These are phyloP conservation scores for Heliopora coerulea DNA, from an alignment of 92 coral and sea anemone genomes.

Conservation along the genomic window DNA sequence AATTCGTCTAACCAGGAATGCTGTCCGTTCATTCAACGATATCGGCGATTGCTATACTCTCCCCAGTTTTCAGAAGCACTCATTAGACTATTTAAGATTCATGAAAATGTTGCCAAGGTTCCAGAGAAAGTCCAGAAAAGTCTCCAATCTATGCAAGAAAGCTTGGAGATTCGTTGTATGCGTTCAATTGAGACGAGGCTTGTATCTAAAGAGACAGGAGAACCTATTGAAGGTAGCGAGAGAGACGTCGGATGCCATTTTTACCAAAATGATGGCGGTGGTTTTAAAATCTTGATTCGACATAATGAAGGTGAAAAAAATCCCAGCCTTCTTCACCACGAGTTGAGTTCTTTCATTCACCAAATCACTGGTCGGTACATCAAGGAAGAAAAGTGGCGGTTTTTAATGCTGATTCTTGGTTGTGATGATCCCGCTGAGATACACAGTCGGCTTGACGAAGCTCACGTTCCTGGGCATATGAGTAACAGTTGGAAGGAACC, in stretches of 20 bases:
- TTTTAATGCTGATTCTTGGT: conserved; percentile 18
- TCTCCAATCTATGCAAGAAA: neutral
- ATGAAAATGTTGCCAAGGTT: neutral
- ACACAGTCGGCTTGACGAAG: conserved; percentile 8
- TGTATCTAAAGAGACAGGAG: conserved; percentile 18
- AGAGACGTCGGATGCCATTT: conserved; percentile 50
- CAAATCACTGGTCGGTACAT: conserved; percentile 14
- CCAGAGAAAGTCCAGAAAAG: conserved; percentile 1
- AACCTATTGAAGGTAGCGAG: conserved; percentile 53
- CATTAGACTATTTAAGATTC: conserved; percentile 17
- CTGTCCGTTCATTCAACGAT: conserved; percentile 25
- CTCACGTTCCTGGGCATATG: conserved; percentile 11
- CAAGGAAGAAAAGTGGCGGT: conserved; percentile 11
- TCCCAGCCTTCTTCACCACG: neutral
- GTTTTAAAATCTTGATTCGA: conserved; percentile 2
- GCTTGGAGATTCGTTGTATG: conserved; percentile 15
- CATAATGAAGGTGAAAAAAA: conserved; percentile 14
- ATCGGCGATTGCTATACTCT: conserved; percentile 11
- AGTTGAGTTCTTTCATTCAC: conserved; percentile 14
- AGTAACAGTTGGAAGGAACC: conserved; percentile 42
- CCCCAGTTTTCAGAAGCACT: conserved; percentile 19
- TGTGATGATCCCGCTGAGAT: conserved; percentile 20
- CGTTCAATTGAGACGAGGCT: conserved; percentile 1
- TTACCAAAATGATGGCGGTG: conserved; percentile 24
- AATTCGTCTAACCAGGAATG: conserved; percentile 41